Evolutionary conservation across 2,888 invertebrate species (phyloP), one percentile per base, ranked within the genome.

Genomic region (Laothoe populi): DNA sequence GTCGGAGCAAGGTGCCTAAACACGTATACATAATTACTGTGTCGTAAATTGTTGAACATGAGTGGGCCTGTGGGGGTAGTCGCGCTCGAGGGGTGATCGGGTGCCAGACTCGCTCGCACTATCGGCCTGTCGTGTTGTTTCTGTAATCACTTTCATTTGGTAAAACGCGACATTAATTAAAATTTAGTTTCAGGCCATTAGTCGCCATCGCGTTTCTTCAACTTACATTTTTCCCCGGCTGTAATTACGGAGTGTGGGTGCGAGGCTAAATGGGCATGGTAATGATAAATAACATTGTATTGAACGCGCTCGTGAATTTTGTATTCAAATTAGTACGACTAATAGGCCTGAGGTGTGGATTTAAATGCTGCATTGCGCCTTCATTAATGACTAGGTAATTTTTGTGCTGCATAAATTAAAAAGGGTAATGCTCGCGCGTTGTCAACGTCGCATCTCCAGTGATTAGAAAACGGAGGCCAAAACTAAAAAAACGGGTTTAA

Each of bases 141-240:
- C 83, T 86, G 86, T 92, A 92, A 92, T 92, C 90, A 92, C 90
- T 91, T 90, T 88, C 88, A 90, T 90, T 92, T 81, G 82, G 82
- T 91, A 88, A 86, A 92, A 91, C 90, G 90, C 91, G 92, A 90
- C 90, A 92, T 90, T 93, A 93, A 93, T 93, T 93, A 93, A 93
- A 93, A 92, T 93, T 92, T 93, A 92, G 92, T 90, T 92, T 90
- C 90, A 91, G 91, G 75, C 91, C 92, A 91, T 92, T 92, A 91
- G 91, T 89, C 79, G 84, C 84, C 86, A 84, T 90, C 88, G 91
- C 89, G 91, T 92, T 92, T 88, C 90, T 90, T 91, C 80, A 84
- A 88, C 87, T 90, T 90, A 79, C 83, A 84, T 90, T 90, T 90
- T 91, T 85, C 82, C 81, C 19, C 74, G 74, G 65, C 74, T 84